Conservation (phyloP, 2,888 invertebrate genomes). For the Oeneis ivallda region DNA sequence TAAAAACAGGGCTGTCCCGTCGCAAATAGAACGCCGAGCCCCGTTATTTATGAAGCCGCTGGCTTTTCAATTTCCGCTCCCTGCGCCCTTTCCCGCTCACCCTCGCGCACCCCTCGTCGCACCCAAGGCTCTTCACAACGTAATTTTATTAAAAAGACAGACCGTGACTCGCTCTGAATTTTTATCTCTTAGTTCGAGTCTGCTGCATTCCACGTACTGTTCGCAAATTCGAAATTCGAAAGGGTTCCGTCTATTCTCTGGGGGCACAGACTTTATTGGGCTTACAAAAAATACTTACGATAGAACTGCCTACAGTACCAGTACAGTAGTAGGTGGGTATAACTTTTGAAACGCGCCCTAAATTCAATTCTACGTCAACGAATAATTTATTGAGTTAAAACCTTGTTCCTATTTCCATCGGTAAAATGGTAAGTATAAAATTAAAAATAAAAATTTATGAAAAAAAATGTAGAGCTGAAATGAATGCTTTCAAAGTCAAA, state of each 20-base stretch:
- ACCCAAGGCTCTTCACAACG: slow-evolving; percentile 45
- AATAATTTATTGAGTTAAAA: no score
- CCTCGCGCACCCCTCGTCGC: slow-evolving; percentile 42
- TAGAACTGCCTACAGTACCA: no score
- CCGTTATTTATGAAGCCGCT: slow-evolving; percentile 50
- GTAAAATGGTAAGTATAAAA: no score
- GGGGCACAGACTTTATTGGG: slow-evolving; percentile 19
- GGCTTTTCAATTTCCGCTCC: slow-evolving; percentile 74
- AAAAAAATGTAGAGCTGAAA: no score
- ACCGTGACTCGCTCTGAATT: slow-evolving; percentile 59
- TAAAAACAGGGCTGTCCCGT: slow-evolving; percentile 46
- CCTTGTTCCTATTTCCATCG: no score
- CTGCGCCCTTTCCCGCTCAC: slow-evolving; percentile 51
- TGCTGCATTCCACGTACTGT: slow-evolving; percentile 45
- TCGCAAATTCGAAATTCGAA: slow-evolving; percentile 44
- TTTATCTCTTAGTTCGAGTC: slow-evolving; percentile 60
- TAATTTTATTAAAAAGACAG: slow-evolving; percentile 78
- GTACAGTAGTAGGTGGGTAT: no score
- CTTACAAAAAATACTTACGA: neutral
- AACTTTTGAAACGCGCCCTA: no score
- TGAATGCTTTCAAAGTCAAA: no score
- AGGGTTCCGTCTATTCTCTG: slow-evolving; percentile 40
- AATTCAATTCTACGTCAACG: no score
- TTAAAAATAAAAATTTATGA: no score
- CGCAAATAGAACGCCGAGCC: neutral